Conservation (phyloP, 2,113 vertebrate genomes). For the Lycaon pictus region DNA sequence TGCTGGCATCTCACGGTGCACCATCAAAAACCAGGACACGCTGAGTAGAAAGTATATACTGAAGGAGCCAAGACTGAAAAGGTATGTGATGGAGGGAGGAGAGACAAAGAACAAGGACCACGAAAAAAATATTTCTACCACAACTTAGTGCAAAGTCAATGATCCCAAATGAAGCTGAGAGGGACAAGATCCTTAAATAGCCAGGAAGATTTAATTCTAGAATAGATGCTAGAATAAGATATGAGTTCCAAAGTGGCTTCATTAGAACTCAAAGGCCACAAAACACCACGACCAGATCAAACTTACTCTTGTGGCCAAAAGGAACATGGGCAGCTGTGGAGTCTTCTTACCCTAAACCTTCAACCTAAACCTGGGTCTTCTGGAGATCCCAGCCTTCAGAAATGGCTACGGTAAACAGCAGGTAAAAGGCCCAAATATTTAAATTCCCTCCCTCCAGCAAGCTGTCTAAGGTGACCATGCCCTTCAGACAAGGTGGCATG, state of each 20-base stretch:
- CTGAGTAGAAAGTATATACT: background rate
- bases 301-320: background rate
- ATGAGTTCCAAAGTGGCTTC: background rate
- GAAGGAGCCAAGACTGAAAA: background rate
- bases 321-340: no score
- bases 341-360: background rate
- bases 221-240: background rate
- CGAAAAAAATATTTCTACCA: background rate
- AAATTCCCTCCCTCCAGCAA: background rate
- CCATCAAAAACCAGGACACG: background rate
- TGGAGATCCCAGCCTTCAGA: background rate
- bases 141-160: background rate
- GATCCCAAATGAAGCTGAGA: background rate
- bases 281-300: background rate
- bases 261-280: background rate
- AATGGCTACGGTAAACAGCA: background rate
- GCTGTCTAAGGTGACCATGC: background rate
- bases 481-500: background rate
- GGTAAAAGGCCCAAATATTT: background rate
- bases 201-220: background rate
- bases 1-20: background rate
- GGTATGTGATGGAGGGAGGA: background rate
- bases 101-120: background rate
- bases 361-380: background rate
- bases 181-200: background rate